Evolutionary conservation across 2,113 vertebrate genomes (phyloP), one percentile per base, ranked within the genome.

Genomic region (Diphyllodes magnificus): DNA sequence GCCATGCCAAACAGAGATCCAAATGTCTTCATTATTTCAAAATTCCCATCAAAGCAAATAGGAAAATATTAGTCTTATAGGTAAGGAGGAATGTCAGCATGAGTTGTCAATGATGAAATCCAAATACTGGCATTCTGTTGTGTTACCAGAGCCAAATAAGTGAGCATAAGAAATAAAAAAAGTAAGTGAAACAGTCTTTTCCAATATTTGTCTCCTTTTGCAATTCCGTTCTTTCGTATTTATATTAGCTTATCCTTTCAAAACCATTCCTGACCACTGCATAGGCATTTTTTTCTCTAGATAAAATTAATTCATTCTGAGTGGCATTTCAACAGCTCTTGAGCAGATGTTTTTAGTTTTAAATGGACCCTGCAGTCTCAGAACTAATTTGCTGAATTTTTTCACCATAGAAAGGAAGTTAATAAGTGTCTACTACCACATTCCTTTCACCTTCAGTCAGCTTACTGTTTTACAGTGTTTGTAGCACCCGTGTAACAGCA

Each of bases 301-400:
- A 91, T 82, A 93, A 79, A 96, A 66, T 51, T 81, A 84, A 66
- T 96, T 94, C 23, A 8, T 83, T 94, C 78, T 90, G 82, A 95
- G 42, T 88, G 85, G 70, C 79, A 90, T 93, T 95, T 96, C 86
- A 93, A 65, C 82, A 95, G 68, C 56, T 53, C 59, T 60, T 71
- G 40, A 92, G 51, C 91, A 97, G 76, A 95, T 95, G 93, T 73
- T 97, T 97, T 91, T 76, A 63, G 47, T 92, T 97, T 96, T 71
- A 79, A 76, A 66, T 68, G 50, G 54, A 92, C 68, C 75, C 86
- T 93, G 35, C 37, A 88, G 66, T 80, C 40, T 92, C 53, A 93
- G 90, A 92, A 71, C 39, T 90, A 80, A 95, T 93, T 93, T 70
- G 64, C 21, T 53, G 76, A 51, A 20, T 65, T 84, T 80, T 96